These are phyloP conservation scores for Trileptium ribeirensis DNA, from an alignment of 2,888 invertebrate species.

Conservation along the genomic window DNA sequence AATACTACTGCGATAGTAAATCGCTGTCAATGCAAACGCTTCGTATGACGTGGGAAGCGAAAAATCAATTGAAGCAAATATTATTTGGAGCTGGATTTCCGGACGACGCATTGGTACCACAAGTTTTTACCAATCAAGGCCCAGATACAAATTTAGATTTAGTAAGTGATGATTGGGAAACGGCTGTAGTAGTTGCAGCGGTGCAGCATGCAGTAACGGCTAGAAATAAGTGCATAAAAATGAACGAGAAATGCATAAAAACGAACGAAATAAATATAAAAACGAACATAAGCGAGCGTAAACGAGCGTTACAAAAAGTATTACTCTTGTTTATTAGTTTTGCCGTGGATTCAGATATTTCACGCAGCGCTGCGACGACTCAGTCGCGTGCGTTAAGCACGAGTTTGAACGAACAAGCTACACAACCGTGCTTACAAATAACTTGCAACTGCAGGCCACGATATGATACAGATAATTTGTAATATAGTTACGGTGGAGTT, in stretches of 20 bases:
- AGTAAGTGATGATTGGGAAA: constrained; percentile 50
- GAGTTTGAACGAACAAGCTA: too few relatives aligned
- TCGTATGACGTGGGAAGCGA: constrained; percentile 83
- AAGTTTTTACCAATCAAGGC: constrained; percentile 56
- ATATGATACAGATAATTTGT: too few relatives aligned
- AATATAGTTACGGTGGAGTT: too few relatives aligned
- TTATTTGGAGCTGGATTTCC: constrained; percentile 74
- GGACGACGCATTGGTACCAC: constrained; percentile 71
- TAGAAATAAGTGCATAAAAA: too few relatives aligned
- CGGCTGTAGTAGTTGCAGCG: neutral
- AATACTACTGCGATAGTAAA: constrained; percentile 80
- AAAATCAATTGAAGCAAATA: constrained; percentile 65
- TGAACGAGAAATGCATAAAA: neutral
- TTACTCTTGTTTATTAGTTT: too few relatives aligned
- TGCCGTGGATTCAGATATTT: too few relatives aligned
- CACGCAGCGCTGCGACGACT: too few relatives aligned
- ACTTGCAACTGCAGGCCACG: too few relatives aligned
- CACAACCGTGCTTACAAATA: too few relatives aligned
- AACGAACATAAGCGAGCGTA: too few relatives aligned
- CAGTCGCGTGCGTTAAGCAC: too few relatives aligned
- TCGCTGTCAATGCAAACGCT: constrained; percentile 80
- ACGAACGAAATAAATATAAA: neutral
- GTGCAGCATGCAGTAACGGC: neutral
- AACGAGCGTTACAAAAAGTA: too few relatives aligned
- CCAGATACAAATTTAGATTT: constrained; percentile 73